Evolutionary conservation across 2,113 vertebrate species (phyloP), one percentile per base, ranked within the genome.

Genomic region (Indicator maculatus): DNA sequence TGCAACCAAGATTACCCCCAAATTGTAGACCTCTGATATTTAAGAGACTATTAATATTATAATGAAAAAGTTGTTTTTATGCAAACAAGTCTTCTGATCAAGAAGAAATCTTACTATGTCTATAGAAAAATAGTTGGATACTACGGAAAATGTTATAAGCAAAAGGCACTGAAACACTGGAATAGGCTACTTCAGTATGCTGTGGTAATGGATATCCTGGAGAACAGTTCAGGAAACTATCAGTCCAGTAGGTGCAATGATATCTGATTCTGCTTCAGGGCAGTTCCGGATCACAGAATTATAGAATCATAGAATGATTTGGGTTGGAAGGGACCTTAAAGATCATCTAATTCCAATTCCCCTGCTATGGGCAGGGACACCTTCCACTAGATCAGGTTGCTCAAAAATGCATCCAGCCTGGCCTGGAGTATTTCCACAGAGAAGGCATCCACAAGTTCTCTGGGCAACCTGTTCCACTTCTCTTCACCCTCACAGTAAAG

Each of bases 281-380:
- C 16, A 45, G 30, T 61, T 67, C 53, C 76, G 31, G 41, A 55
- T 59, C 19, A 67, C 2, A 19, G 17, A 24, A 61, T 65, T 17
- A 64, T 1, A 18, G 18, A 79, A 80, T 45, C 41, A 69, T 6
- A 55, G 41, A 83, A 39, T 45, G 5, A 0, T 65, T 87, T 27
- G 3, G 3, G 4, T 64, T 69, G n/a, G 45, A 84, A 75, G 4
- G 11, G 9, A 50, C 7, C 5, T 45, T 16, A 30, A 33, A 36
- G 8, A 9, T 26, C 16, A 16, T 3, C 1, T 0, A 3, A 1
- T 52, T 69, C 39, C 55, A 80, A 1, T 0, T 3, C 4, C 17
- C 3, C 8, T 36, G 38, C 18, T 12, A 11, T 6, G 1, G 26
- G 16, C 24, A 47, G 4, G 16, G 21, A 50, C 26, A 59, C 4